A percentile compares a stretch with the other conserved stretches of the same genome.
Conservation (phyloP, 2,797 vertebrate genomes). For the Hafferia zeledoni region DNA sequence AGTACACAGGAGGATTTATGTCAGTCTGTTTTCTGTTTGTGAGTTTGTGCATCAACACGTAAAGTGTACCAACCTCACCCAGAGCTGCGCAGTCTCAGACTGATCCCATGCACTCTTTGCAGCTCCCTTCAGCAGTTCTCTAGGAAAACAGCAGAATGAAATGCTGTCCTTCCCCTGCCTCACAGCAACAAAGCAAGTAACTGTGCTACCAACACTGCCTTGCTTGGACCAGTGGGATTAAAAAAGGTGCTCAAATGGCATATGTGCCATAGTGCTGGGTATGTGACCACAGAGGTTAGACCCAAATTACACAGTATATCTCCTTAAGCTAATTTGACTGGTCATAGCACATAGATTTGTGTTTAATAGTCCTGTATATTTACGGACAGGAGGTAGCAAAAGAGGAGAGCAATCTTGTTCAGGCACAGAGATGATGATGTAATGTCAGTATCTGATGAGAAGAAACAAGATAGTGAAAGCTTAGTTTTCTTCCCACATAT, state of each 20-base stretch:
- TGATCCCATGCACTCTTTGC: background rate
- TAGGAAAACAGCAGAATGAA: background rate
- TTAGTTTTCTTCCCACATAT: background rate
- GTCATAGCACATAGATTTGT: background rate
- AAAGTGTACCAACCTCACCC: background rate
- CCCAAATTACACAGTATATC: background rate
- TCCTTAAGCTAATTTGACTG: background rate
- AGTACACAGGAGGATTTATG: background rate
- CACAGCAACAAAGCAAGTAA: background rate
- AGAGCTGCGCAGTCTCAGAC: background rate
- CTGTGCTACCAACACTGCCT: background rate
- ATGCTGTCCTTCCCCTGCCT: background rate
- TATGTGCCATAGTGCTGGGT: background rate
- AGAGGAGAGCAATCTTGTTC: background rate
- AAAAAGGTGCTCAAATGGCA: background rate
- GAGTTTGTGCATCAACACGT: background rate
- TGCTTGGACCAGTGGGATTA: background rate
- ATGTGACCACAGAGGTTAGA: background rate
- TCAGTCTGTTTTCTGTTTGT: background rate
- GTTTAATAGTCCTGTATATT: background rate
- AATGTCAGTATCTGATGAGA: background rate
- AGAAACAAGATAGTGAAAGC: background rate
- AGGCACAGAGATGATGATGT: background rate
- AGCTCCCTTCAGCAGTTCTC: background rate
- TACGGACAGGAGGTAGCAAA: background rate